phyloP scores from a whole-genome alignment of 2,113 vertebrate species.

The Actenoides hombroni region DNA sequence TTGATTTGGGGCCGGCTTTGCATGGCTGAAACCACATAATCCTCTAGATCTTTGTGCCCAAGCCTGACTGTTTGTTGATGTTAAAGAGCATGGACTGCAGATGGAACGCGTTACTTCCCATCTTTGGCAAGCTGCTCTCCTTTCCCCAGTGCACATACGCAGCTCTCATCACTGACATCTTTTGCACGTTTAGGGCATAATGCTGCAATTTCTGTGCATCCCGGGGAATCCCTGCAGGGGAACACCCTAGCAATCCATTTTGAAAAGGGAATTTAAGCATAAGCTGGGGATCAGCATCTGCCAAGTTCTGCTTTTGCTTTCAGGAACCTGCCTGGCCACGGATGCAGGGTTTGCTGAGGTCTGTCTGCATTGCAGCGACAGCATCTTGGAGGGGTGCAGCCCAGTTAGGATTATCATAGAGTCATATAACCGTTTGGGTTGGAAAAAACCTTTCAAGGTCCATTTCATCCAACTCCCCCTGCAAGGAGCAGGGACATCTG shows the following conservation, averaged over 20 bases:
- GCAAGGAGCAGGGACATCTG: not conserved
- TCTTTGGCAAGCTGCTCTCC: not conserved
- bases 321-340: rapidly evolving
- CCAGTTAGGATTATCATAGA: not conserved
- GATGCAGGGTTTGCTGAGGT: not conserved
- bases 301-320: not conserved
- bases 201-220: not conserved
- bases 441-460: not conserved
- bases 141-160: not conserved
- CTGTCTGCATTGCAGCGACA: not conserved
- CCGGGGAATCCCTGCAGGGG: rapidly evolving
- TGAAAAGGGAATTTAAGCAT: not conserved
- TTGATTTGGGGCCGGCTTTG: not conserved
- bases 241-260: not conserved
- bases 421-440: not conserved
- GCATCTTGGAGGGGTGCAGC: rapidly evolving
- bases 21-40: not conserved
- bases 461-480: not conserved
- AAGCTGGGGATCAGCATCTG: not conserved
- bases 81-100: not conserved
- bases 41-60: not conserved
- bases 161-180: not conserved
- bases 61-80: not conserved
- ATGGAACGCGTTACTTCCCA: not conserved
- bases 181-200: not conserved